Conservation (phyloP, 2,888 invertebrate genomes). For the Frankliniella intonsa region DNA sequence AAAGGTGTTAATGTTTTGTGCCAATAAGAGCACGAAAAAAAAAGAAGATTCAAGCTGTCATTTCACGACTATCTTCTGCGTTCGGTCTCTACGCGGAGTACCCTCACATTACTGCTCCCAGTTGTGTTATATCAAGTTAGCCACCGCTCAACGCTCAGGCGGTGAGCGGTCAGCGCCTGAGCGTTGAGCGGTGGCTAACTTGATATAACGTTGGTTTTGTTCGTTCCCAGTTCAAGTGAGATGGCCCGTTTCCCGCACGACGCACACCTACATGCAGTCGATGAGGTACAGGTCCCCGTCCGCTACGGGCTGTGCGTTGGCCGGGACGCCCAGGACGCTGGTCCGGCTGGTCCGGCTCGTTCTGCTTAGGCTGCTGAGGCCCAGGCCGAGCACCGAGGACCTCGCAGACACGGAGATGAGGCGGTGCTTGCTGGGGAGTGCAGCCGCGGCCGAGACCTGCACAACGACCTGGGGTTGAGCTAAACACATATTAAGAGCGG, state of each 20-base stretch:
- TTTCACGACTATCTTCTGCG: neutral
- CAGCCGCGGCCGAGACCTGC: too few relatives aligned
- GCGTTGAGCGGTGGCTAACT: too few relatives aligned
- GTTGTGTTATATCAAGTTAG: too few relatives aligned
- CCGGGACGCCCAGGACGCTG: neutral
- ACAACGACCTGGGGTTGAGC: too few relatives aligned
- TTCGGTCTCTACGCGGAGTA: too few relatives aligned
- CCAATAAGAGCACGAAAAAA: neutral
- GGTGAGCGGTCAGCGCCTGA: too few relatives aligned
- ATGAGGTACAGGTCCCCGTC: conserved; percentile 7
- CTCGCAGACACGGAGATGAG: neutral
- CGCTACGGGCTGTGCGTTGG: neutral
- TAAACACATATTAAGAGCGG: too few relatives aligned
- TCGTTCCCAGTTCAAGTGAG: too few relatives aligned
- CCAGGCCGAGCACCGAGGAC: neutral
- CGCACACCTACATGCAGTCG: neutral
- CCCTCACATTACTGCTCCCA: too few relatives aligned
- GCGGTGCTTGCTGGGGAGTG: neutral
- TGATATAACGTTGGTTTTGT: too few relatives aligned
- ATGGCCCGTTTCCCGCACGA: too few relatives aligned
- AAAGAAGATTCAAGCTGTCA: neutral
- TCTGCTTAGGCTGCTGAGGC: neutral
- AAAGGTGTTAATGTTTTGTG: neutral
- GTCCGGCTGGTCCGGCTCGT: neutral
- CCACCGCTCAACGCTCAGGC: too few relatives aligned